These are phyloP conservation scores for Athalia rosae DNA, from an alignment of 2,888 invertebrate species.

Conservation along the genomic window DNA sequence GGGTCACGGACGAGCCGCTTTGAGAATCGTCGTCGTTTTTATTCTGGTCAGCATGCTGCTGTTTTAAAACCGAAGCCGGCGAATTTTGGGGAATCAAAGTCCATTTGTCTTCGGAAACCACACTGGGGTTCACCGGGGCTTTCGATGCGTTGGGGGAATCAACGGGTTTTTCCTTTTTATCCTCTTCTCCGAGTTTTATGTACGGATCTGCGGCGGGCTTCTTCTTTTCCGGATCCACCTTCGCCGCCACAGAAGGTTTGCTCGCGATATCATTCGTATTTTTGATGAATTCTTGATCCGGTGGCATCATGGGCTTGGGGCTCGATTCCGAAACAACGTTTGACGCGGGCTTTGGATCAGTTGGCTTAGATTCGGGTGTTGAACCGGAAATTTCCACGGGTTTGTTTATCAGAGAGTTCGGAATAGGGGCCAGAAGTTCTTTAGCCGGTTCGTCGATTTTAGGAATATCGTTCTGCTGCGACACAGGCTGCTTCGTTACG, in stretches of 20 bases:
- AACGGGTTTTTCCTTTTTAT: slow-evolving; percentile 1
- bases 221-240: slow-evolving; percentile 7
- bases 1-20: slow-evolving; percentile 75
- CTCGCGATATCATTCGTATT: not conserved
- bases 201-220: slow-evolving; percentile 24
- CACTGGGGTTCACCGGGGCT: not conserved
- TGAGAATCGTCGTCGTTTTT: slow-evolving; percentile 71
- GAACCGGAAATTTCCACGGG: not conserved
- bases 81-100: slow-evolving; percentile 56
- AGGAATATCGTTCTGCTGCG: slow-evolving; percentile 11
- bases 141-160: not conserved
- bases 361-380: not conserved
- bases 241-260: not conserved
- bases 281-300: not conserved
- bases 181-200: slow-evolving; percentile 25
- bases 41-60: slow-evolving; percentile 56
- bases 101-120: slow-evolving; percentile 55
- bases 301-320: slow-evolving; percentile 6
- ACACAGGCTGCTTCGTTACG: slow-evolving; percentile 48
- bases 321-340: not conserved
- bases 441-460: slow-evolving; percentile 34
- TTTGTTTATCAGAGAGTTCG: slow-evolving; percentile 48
- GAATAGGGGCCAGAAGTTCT: slow-evolving; percentile 42
- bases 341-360: slow-evolving; percentile 28
- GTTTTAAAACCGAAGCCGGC: slow-evolving; percentile 47